Evolutionary conservation across 37 sponge, comb jelly and placozoan species (phyloP).

Genomic region (Eunapius fragilis): DNA sequence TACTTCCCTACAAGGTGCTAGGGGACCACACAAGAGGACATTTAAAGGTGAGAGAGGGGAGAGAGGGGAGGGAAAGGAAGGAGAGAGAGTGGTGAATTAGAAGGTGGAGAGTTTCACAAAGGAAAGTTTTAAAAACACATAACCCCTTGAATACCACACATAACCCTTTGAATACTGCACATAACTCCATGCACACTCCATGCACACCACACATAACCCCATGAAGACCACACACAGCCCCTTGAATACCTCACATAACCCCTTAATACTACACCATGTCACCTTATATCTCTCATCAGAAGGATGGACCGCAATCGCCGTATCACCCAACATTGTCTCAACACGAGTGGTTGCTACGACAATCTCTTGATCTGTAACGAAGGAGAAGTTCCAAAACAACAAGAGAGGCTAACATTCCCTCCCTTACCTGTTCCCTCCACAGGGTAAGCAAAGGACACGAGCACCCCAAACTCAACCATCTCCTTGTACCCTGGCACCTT

Average conservation of each 20-base stretch:
- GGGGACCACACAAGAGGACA: not conserved
- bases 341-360: conserved; percentile 98
- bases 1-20: conserved; percentile 80
- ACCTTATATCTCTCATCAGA: conserved; percentile 86
- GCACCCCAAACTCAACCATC: conserved; percentile 91
- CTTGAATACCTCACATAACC: not conserved
- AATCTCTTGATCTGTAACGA: conserved; percentile 75
- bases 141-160: too few species aligned
- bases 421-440: conserved; percentile 67
- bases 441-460: conserved; percentile 90
- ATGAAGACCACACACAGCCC: not conserved
- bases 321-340: conserved; percentile 99
- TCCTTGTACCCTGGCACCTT: conserved; percentile 87
- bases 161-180: too few species aligned
- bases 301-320: conserved; percentile 97
- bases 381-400: not conserved
- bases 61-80: not conserved
- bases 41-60: not conserved
- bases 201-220: too few species aligned
- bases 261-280: not conserved
- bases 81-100: not conserved
- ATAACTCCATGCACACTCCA: too few species aligned
- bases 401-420: too few species aligned
- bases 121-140: not conserved
- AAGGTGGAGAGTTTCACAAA: too few species aligned